Evolutionary conservation across 2,888 invertebrate species (phyloP).

Genomic region (Malthinus flaveolus): DNA sequence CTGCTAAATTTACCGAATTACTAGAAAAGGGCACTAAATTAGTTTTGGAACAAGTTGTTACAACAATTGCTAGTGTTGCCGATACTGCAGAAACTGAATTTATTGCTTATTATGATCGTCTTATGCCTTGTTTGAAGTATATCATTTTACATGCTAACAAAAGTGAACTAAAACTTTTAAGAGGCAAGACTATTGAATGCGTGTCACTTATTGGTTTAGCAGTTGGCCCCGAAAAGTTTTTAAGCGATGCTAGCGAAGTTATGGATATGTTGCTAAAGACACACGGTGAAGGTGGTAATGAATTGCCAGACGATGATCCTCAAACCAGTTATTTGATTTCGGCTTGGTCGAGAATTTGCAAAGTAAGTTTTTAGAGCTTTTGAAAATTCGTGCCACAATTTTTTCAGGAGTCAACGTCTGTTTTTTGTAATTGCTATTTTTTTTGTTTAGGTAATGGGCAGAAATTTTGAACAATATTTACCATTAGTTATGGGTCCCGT

Average conservation of each 20-base stretch:
- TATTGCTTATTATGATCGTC: slow-evolving; percentile 88
- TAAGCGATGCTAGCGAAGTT: slow-evolving; percentile 89
- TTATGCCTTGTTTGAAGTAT: slow-evolving; percentile 94
- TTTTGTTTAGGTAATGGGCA: slow-evolving; percentile 58
- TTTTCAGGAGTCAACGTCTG: neutral
- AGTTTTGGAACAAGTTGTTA: slow-evolving; percentile 97
- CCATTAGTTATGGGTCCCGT: slow-evolving; percentile 96
- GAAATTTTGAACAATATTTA: slow-evolving; percentile 86
- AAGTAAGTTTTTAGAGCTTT: slow-evolving; percentile 51
- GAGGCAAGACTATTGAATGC: slow-evolving; percentile 98
- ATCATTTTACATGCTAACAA: slow-evolving; percentile 93
- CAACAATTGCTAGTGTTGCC: slow-evolving; percentile 97
- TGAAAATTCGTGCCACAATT: neutral
- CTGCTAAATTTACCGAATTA: slow-evolving; percentile 91
- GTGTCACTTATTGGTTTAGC: slow-evolving; percentile 95
- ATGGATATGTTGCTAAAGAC: slow-evolving; percentile 94
- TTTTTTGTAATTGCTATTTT: neutral
- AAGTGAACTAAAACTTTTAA: slow-evolving; percentile 83
- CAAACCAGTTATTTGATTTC: slow-evolving; percentile 97
- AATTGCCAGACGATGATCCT: slow-evolving; percentile 92
- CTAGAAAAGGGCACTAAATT: slow-evolving; percentile 93
- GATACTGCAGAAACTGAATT: slow-evolving; percentile 98
- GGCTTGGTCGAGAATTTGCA: slow-evolving; percentile 99
- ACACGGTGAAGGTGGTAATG: slow-evolving; percentile 80
- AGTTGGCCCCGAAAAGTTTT: slow-evolving; percentile 83